phyloP scores from a whole-genome alignment of 2,113 vertebrate genomes.

The Oncorhynchus kisutch region DNA sequence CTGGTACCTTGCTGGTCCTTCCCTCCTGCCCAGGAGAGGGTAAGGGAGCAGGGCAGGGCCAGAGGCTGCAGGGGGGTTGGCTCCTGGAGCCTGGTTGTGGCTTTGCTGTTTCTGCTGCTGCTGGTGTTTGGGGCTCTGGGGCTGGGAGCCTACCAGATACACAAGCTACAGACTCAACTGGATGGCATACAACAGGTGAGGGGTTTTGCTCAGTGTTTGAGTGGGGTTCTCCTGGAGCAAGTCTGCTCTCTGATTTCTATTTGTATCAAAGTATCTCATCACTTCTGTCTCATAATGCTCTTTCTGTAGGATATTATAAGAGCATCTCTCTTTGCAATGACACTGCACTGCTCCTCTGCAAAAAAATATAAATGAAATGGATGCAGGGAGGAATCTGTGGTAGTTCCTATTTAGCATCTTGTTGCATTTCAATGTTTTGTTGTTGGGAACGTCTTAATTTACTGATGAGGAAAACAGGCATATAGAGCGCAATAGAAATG shows the following conservation, averaged over 20 bases:
- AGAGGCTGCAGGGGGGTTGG: background rate
- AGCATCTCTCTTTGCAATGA: too few relatives aligned
- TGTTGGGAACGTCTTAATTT: background rate
- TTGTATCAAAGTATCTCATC: background rate
- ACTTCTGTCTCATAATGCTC: too few relatives aligned
- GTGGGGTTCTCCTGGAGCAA: background rate
- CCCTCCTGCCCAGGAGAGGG: conserved; percentile 36
- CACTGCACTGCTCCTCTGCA: too few relatives aligned
- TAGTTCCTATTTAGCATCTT: background rate
- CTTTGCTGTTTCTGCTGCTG: conserved; percentile 21
- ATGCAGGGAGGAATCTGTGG: too few relatives aligned
- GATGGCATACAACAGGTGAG: conserved; percentile 37
- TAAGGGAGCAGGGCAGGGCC: conserved; percentile 3
- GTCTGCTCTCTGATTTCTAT: background rate
- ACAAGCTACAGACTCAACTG: conserved; percentile 34
- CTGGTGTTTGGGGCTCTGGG: conserved; percentile 48
- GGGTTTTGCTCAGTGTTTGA: background rate
- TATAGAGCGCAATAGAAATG: too few relatives aligned
- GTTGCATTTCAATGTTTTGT: background rate
- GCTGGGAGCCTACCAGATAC: conserved; percentile 49
- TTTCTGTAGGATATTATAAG: too few relatives aligned
- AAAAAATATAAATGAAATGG: too few relatives aligned
- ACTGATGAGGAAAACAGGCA: background rate
- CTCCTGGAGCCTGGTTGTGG: conserved; percentile 25
- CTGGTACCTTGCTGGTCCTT: conserved; percentile 54